Evolutionary conservation across 2,113 vertebrate species (phyloP).

Genomic region (Grantiella picta): DNA sequence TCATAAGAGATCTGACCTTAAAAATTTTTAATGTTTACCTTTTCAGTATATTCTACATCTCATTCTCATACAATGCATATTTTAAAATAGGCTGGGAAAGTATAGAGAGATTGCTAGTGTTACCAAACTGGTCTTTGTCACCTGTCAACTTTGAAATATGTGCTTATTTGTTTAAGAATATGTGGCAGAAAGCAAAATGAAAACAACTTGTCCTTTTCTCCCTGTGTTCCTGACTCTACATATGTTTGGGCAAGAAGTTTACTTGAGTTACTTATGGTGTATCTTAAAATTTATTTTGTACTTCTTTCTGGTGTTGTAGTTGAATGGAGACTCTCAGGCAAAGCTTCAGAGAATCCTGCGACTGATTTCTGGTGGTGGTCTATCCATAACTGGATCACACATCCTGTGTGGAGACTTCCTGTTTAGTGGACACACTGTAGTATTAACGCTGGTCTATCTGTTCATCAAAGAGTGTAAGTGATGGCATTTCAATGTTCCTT

Average conservation of each 20-base stretch:
- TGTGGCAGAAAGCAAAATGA: background rate
- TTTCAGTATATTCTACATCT: background rate
- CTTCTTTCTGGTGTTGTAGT: slow-evolving; percentile 67
- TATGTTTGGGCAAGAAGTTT: background rate
- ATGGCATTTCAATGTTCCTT: background rate
- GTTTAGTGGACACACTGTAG: slow-evolving; percentile 95
- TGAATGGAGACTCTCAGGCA: slow-evolving; percentile 91
- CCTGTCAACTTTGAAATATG: background rate
- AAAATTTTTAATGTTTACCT: background rate
- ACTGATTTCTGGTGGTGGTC: slow-evolving; percentile 90
- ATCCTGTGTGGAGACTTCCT: slow-evolving; percentile 96
- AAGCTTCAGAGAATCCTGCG: slow-evolving; percentile 89
- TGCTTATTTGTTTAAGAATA: background rate
- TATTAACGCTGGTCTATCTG: slow-evolving; percentile 91
- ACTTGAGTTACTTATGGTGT: background rate
- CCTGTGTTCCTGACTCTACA: background rate
- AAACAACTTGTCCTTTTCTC: background rate
- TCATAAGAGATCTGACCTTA: background rate
- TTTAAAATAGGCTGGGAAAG: background rate
- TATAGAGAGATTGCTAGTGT: background rate
- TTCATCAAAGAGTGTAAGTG: slow-evolving; percentile 99
- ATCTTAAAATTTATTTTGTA: background rate
- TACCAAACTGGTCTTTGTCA: background rate
- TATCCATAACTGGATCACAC: slow-evolving; percentile 94
- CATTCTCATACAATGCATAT: background rate